Percentiles rank a stretch among this genome's conserved stretches.
phyloP scores from a whole-genome alignment of 2,888 invertebrate species.

The Adelphocoris suturalis region DNA sequence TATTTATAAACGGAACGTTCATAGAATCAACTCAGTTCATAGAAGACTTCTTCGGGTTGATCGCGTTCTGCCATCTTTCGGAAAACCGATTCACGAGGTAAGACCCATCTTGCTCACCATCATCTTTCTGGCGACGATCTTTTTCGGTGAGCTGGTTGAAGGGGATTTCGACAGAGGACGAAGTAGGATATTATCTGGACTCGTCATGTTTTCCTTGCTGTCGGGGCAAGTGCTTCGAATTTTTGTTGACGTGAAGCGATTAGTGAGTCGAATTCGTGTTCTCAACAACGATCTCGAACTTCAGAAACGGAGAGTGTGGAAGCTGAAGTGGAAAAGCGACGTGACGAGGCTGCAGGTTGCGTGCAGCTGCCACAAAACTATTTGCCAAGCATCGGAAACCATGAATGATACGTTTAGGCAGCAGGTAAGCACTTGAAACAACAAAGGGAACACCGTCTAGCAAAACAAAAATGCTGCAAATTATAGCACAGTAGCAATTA shows the following conservation, averaged over 20 bases:
- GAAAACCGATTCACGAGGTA: not conserved
- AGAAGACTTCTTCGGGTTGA: not conserved
- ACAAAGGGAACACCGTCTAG: no score
- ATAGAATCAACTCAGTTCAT: not conserved
- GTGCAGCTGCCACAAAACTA: not conserved
- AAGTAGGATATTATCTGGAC: not conserved
- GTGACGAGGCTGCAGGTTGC: not conserved
- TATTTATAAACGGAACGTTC: not conserved
- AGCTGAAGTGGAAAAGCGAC: not conserved
- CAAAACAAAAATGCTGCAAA: no score
- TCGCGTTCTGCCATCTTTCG: not conserved
- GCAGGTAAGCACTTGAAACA: not conserved
- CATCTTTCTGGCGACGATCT: not conserved
- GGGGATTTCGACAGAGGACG: not conserved
- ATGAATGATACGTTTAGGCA: not conserved
- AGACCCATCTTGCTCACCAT: not conserved
- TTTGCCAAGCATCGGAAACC: not conserved
- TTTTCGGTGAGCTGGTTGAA: not conserved
- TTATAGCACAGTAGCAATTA: no score
- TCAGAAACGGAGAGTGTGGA: not conserved
- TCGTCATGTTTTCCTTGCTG: not conserved
- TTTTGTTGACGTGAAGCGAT: not conserved
- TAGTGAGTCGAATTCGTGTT: not conserved
- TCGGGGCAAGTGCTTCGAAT: not conserved
- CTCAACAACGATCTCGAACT: not conserved